Evolutionary conservation across 2,797 vertebrate genomes (phyloP), one percentile per base, ranked within the genome.

Genomic region (Phataginus tetradactyla): DNA sequence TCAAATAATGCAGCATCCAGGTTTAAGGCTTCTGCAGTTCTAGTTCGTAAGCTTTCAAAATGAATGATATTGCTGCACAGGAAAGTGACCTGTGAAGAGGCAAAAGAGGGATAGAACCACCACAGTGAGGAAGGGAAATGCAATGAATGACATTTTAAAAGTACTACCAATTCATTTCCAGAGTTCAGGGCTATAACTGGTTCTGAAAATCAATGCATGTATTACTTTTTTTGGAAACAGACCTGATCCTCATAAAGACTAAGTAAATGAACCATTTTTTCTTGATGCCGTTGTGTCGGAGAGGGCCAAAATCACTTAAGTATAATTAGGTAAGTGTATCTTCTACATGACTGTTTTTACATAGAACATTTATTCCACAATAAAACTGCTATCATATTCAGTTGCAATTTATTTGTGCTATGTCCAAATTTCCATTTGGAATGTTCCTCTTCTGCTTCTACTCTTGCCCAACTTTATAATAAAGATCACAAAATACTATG

Each of bases 61-160:
- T 99, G 99, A 79, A 99, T 99, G 98, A 99, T 99, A 64, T 99
- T 99, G 95, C 99, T 99, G 98, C 99, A 99, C 84, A 99, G 98
- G 98, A 99, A 99, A 45, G 99, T 99, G 92, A 99, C 99, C 99
- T 99, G 86, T 74, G 83, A 93, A 96, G 92, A 69, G 94, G 93
- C 27, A 79, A 80, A 72, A 85, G 53, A 92, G 1, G 53, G 92
- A 86, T 27, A n/a, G 34, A 95, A 86, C 14, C n/a, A 94, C 7
- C 32, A 81, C 25, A 57, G 20, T 69, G 37, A 51, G 34, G 9
- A 17, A 23, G 7, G 37, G 6, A 32, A 8, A 18, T 15, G 29
- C 17, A 75, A 75, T 61, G 51, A 92, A 95, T 86, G 27, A 90
- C 25, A 68, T 3, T 45, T 7, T 74, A 72, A 85, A 75, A 85